Base-by-base conservation (phyloP, 2,113 vertebrate genomes). In the Centropristis striata region DNA sequence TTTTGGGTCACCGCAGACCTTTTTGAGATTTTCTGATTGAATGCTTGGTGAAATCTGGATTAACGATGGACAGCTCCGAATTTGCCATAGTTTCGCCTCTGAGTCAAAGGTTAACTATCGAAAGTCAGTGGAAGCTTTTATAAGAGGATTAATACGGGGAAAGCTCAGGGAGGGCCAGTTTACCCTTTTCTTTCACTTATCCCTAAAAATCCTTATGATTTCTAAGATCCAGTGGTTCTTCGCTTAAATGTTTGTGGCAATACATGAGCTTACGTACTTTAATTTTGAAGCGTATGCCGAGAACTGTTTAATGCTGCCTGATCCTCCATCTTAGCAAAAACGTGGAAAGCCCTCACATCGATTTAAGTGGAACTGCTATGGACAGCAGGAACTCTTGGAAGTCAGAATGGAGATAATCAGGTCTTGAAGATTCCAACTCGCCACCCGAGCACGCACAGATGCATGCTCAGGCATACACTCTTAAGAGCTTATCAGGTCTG, bases 361-460 rank as follows among this genome's bases (percentile, higher is more conserved):
- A 41, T 65, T 71, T 60, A 54, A 86, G 76, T 51, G 39, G 69
- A 78, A 42, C 75, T 14, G 71, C 76, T 74, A n/a, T 72, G 78
- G 87, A 82, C 88, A 88, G 80, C 39, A 25, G 66, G 36, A 80
- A 78, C 72, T 54, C 71, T 86, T 82, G 73, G 63, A 91, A 85
- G 84, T 90, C 85, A 81, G 58, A 80, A 79, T 53, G 75, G 59
- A 36, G 81, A 72, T 92, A 90, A 92, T 93, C 85, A 76, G 47
- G 68, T 85, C 67, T 83, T 20, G 25, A 77, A 70, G 74, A 88
- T 90, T 87, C 77, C 80, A 68, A 9, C 39, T 59, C 57, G 20
- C 46, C 71, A 50, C 27, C 71, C 81, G 14, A 69, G 70, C 70
- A 25, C 47, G 49, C 69, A 60, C 32, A 32, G 77, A 69, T 53